Evolutionary conservation across 2,888 invertebrate genomes (phyloP).

Genomic region (Epirrhoe alternata): DNA sequence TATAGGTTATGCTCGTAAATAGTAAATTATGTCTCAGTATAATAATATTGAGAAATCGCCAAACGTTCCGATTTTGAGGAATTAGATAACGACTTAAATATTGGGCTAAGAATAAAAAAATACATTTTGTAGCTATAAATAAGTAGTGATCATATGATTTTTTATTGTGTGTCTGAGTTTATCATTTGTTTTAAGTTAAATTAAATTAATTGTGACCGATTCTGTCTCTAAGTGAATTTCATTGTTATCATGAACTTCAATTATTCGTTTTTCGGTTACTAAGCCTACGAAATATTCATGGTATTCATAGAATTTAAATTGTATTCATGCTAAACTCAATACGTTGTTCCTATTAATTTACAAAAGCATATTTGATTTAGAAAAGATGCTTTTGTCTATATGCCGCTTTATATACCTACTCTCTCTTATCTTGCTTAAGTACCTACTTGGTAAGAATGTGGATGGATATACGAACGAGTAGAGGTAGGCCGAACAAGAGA

Average conservation of each 20-base stretch:
- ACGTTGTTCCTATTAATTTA: too few species aligned
- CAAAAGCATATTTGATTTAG: too few species aligned
- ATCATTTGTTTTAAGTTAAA: background rate
- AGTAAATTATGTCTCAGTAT: constrained; percentile 16
- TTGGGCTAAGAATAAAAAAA: background rate
- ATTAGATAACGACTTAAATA: background rate
- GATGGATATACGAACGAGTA: too few species aligned
- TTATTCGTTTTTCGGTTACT: background rate
- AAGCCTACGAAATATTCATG: too few species aligned
- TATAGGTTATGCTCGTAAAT: constrained; percentile 23
- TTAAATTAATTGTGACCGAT: background rate
- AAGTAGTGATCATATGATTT: background rate
- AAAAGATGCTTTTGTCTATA: too few species aligned
- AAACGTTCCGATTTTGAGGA: background rate
- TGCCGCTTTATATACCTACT: too few species aligned
- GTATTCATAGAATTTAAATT: too few species aligned
- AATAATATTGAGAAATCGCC: constrained; percentile 4
- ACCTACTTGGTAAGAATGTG: too few species aligned
- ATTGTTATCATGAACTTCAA: background rate
- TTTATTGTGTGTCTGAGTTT: background rate
- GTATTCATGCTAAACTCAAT: too few species aligned
- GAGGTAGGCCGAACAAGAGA: too few species aligned
- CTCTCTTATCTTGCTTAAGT: too few species aligned
- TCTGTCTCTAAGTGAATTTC: background rate
- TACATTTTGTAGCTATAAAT: background rate